Percentiles rank a stretch among this genome's conserved stretches.
Evolutionary conservation across 2,113 vertebrate genomes (phyloP).

Genomic region (Heterotilapia buettikoferi): DNA sequence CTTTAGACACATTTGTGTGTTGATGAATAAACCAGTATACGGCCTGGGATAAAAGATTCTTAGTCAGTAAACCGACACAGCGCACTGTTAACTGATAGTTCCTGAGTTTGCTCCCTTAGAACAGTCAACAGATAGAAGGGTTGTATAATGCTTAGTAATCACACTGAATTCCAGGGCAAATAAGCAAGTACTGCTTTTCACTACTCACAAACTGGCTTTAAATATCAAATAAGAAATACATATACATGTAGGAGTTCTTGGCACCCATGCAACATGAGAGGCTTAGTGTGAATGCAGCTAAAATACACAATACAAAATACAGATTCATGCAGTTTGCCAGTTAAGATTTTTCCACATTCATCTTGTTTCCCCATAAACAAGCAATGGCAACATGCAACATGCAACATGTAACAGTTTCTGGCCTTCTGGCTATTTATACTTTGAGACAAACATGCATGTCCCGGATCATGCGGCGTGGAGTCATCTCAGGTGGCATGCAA

Average conservation of each 20-base stretch:
- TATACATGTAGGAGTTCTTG: neutral
- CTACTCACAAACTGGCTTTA: neutral
- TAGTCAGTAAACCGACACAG: conserved; percentile 13
- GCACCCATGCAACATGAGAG: neutral
- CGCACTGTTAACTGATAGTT: conserved; percentile 5
- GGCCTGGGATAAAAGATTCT: neutral
- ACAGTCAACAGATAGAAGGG: neutral
- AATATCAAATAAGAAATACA: neutral
- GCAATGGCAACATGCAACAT: neutral
- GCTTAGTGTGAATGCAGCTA: neutral
- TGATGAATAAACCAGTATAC: conserved; percentile 11
- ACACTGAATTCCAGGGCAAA: neutral
- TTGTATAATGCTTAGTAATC: neutral
- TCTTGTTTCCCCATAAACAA: neutral
- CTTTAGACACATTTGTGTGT: neutral
- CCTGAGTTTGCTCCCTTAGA: neutral
- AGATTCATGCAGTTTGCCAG: neutral
- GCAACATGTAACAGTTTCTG: neutral
- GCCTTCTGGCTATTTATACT: neutral
- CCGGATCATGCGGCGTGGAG: neutral
- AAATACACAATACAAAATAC: neutral
- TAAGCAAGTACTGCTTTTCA: neutral
- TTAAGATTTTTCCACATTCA: neutral
- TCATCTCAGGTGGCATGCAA: neutral
- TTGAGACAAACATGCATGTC: neutral